phyloP scores from a whole-genome alignment of 2,888 invertebrate species.

The Papilio gigon region DNA sequence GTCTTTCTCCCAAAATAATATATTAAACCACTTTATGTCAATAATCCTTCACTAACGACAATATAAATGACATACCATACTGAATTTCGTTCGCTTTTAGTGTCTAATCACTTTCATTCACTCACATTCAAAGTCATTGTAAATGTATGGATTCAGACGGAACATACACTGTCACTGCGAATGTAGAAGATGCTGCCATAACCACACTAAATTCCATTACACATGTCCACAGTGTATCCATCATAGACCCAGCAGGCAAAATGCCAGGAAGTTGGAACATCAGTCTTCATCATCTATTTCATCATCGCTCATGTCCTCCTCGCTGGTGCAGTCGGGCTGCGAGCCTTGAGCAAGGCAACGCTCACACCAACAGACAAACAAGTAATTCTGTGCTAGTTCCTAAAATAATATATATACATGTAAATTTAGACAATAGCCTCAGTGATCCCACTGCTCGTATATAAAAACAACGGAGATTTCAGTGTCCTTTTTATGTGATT shows the following conservation, averaged over 20 bases:
- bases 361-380: slow-evolving; percentile 91
- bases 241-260: slow-evolving; percentile 75
- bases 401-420: slow-evolving; percentile 46
- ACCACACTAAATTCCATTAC: no score
- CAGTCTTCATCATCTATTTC: slow-evolving; percentile 77
- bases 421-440: no score
- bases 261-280: slow-evolving; percentile 78
- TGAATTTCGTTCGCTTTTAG: neutral
- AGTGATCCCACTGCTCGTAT: no score
- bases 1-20: neutral
- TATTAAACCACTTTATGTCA: neutral
- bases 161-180: neutral
- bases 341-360: slow-evolving; percentile 88
- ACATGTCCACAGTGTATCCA: neutral
- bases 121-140: neutral
- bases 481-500: no score
- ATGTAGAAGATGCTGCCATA: no score
- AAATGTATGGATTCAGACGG: neutral
- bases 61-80: neutral
- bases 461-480: no score
- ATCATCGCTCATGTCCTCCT: slow-evolving; percentile 87
- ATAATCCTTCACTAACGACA: neutral
- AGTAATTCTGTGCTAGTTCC: slow-evolving; percentile 88
- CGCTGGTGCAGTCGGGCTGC: slow-evolving; percentile 92
- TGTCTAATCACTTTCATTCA: neutral